Evolutionary conservation across 1,140 invertebrate species (phyloP), one percentile per base, ranked within the genome.

Genomic region (Magallana angulata): DNA sequence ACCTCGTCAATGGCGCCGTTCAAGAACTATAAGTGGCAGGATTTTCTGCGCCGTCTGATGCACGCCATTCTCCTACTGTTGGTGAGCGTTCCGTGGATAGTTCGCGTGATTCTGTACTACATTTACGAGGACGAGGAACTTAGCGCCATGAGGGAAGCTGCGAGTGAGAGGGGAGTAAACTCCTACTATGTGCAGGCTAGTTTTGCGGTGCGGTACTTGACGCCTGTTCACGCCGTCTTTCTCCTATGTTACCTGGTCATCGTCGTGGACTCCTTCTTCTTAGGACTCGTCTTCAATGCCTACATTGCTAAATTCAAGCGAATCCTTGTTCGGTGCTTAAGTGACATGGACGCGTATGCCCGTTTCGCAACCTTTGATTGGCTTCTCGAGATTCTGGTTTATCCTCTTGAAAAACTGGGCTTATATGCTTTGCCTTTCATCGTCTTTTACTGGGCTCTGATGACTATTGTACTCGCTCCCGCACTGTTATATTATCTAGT

Each of bases 201-300:
- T 30, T 82, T 56, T 57, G 64, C 64, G 0, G 64, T 82, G 9
- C 48, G 80, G 14, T 82, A 57, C 18, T 9, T 82, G 48, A 82
- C 80, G 1, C 80, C 80, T 4, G 56, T 82, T 57, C 80, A 82
- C 16, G n/a, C 56, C 56, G 80, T 82, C 12, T 82, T 82, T 48
- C n/a, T 82, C 36, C 14, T 82, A 8, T 82, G 80, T 18, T 82
- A 82, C 80, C 56, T 57, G 56, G 56, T 82, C 7, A 56, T 82
- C 8, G 57, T 82, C 14, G 12, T 82, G 36, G 80, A 82, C 18
- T 82, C 57, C 12, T 14, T 82, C 30, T 30, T 91, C 7, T 89
- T 90, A 71, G 90, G 91, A 24, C 36, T 82, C 14, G 36, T 82
- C 14, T 57, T 56, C 57, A 82, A 82, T 16, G 57, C 36, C 9